Evolutionary conservation across 2,888 invertebrate species (phyloP), one percentile per base, ranked within the genome.

Genomic region (Heliconius erato): DNA sequence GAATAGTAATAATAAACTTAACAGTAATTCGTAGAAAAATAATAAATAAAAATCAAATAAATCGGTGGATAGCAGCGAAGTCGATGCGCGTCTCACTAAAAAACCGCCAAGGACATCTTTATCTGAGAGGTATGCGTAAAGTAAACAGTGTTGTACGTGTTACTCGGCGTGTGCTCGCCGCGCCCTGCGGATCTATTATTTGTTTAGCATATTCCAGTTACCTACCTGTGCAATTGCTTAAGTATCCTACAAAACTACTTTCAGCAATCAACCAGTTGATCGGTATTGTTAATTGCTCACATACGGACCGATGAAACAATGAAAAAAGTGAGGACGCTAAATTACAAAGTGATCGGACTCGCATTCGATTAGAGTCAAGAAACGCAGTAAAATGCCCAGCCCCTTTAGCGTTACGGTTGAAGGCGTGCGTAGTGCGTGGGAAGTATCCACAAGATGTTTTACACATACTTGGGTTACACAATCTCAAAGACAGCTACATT

Each of bases 71-170:
- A 88, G 87, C 87, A 88, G 87, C 87, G 85, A 86, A 86, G 86
- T 87, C 88, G 90, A 88, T 89, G 89, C 88, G 89, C 91, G 91
- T 91, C 90, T 91, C 89, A 87, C 91, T 91, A 92, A 91, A 93
- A 92, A 94, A 93, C 91, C 88, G 89, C 92, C 95, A 95, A 95
- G 96, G 95, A 95, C 95, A 94, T 92, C 93, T 94, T 94, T 95
- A 95, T 95, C 94, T 93, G 92, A 90, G 90, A 88, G 94, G 94
- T 92, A 95, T 95, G 94, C 91, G 93, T 91, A 92, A 89, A 91
- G 94, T 94, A 95, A 95, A 95, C 94, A 95, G 89, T 93, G 91
- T 92, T 92, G 90, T 90, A 91, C 91, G 90, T 90, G 92, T 91
- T 92, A 92, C 92, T 89, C 89, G 89, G 91, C 89, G 88, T 88